Percentiles rank a stretch among this genome's conserved stretches.
These are phyloP conservation scores for Leptoclinus maculatus DNA, from an alignment of 2,797 vertebrate species.

Conservation along the genomic window DNA sequence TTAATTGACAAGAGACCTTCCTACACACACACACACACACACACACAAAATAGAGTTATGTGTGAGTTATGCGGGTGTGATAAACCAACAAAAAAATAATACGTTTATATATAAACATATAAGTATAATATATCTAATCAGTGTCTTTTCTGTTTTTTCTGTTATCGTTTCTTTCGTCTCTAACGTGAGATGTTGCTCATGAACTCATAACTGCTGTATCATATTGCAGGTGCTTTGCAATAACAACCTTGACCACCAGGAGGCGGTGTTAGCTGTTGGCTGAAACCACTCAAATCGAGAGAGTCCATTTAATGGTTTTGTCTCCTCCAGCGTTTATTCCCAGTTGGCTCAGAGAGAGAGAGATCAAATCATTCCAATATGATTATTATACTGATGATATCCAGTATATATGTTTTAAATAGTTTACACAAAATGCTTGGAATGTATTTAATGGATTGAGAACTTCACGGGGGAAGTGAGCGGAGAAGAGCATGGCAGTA, in stretches of 20 bases:
- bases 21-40: too few species aligned
- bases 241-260: conserved; percentile 22
- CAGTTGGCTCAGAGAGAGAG: background rate
- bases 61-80: background rate
- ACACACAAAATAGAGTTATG: background rate
- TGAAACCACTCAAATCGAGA: background rate
- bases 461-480: background rate
- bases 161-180: background rate
- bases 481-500: conserved; percentile 2
- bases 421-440: conserved; percentile 13
- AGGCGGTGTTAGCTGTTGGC: conserved; percentile 7
- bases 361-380: background rate
- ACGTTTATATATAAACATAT: background rate
- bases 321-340: conserved; percentile 19
- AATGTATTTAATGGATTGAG: background rate
- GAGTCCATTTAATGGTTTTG: conserved; percentile 7
- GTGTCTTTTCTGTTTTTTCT: too few species aligned
- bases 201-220: background rate
- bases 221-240: conserved; percentile 23
- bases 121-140: background rate
- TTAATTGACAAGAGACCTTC: background rate
- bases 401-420: conserved; percentile 15
- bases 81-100: background rate
- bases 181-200: background rate
- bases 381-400: too few species aligned